Evolutionary conservation across 2,888 invertebrate genomes (phyloP), one percentile per base, ranked within the genome.

Genomic region (Thera britannica): DNA sequence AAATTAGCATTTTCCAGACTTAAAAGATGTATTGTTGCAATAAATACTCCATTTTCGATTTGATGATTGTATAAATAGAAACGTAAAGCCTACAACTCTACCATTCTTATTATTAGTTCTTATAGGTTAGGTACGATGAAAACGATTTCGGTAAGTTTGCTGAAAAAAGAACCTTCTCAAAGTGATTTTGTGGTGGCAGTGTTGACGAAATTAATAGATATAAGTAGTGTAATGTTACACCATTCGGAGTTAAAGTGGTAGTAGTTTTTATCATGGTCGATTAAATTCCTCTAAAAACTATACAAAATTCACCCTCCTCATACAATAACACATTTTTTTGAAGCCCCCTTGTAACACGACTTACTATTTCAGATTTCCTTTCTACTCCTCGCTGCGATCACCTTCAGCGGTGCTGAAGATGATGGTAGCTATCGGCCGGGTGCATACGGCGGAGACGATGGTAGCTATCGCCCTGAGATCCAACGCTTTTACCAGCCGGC

Each of bases 391-490:
- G 77, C 76, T 71, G 82, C 79, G 61, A 68, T 88, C 68, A 76
- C 77, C 74, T 77, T 82, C 70, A 82, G 83, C 62, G 62, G 59
- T 35, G 89, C 90, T 77, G 83, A 86, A 58, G 85, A 92, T 46
- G 89, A 93, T 68, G 95, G 95, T 0, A 86, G 89, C 59, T 95
- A 95, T 79, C 90, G 85, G 3, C 90, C 94, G 55, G 84, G 83
- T 48, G 56, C 77, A 34, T 84, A 90, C 61, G 84, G 84, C 5
- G 80, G 82, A 1, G 82, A 88, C 57, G 87, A 89, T 55, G 90
- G 91, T 2, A 78, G 79, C 63, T 92, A 92, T 75, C 79, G 75
- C 6, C 81, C 80, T 8, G 76, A 38, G 23, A 72, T 74, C 52
- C 78, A 80, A 60, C 76, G 75, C 4, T 76, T 79, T 55, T 83